Evolutionary conservation across 2,113 vertebrate genomes (phyloP).

Genomic region (Tor tambroides): DNA sequence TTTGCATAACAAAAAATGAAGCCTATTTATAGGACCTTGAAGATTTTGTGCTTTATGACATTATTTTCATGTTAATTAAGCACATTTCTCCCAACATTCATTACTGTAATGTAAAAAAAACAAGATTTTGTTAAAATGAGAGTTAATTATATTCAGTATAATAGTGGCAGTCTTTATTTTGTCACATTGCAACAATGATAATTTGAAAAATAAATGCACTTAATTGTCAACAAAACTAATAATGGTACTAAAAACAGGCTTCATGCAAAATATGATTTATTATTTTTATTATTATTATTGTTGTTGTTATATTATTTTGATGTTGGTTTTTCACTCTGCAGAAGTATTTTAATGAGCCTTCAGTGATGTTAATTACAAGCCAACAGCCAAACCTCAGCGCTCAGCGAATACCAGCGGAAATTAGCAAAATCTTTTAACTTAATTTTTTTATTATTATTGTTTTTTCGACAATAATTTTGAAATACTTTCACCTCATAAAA

Average conservation of each 20-base stretch:
- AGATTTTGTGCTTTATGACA: not conserved
- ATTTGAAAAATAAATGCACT: not conserved
- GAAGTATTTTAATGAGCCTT: not conserved
- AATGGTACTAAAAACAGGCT: not conserved
- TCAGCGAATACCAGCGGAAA: not conserved
- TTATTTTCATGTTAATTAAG: not conserved
- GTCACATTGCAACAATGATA: not conserved
- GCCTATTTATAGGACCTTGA: not conserved
- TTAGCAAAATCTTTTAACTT: not conserved
- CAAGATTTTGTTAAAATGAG: not conserved
- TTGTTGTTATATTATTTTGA: not conserved
- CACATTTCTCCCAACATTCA: not conserved
- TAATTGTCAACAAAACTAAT: not conserved
- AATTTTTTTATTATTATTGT: not conserved
- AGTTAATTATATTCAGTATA: not conserved
- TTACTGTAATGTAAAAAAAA: not conserved
- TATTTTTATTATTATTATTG: too few species aligned
- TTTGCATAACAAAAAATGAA: not conserved
- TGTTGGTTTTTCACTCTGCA: not conserved
- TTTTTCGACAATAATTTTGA: not conserved
- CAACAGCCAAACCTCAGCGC: slow-evolving; percentile 6
- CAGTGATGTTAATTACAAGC: not conserved
- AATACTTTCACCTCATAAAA: not conserved
- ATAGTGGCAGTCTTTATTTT: not conserved
- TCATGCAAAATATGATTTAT: not conserved